These are phyloP conservation scores for Metopia argyrocephala DNA, from an alignment of 2,888 invertebrate species.

Conservation along the genomic window DNA sequence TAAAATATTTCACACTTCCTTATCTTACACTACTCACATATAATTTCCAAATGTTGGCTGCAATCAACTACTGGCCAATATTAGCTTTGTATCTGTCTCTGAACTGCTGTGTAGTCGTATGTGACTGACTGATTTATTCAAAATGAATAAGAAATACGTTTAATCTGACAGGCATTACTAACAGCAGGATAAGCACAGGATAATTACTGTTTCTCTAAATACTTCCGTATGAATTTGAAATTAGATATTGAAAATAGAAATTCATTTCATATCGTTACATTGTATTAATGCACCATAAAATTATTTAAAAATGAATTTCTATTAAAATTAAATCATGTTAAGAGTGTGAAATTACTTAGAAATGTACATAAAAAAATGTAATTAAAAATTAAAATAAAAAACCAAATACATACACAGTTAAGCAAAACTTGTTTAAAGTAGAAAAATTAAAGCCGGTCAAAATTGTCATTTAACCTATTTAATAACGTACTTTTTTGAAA, in stretches of 20 bases:
- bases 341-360: conserved; percentile 52
- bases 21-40: neutral
- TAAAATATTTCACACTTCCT: conserved; percentile 58
- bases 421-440: too few relatives aligned
- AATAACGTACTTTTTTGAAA: too few relatives aligned
- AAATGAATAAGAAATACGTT: conserved; percentile 52
- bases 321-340: conserved; percentile 35
- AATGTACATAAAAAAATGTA: conserved; percentile 9
- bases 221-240: conserved; percentile 63
- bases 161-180: conserved; percentile 71
- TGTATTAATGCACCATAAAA: conserved; percentile 11
- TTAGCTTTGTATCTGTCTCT: conserved; percentile 25
- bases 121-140: conserved; percentile 11
- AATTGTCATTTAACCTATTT: too few relatives aligned
- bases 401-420: too few relatives aligned
- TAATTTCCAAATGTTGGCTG: conserved; percentile 15
- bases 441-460: too few relatives aligned
- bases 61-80: neutral
- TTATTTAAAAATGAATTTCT: conserved; percentile 25
- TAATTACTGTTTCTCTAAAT: conserved; percentile 59
- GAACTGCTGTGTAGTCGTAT: neutral
- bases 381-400: too few relatives aligned
- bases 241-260: conserved; percentile 10
- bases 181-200: conserved; percentile 61
- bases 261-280: conserved; percentile 2